Evolutionary conservation across 2,113 vertebrate species (phyloP).

Genomic region (Daboia siamensis): DNA sequence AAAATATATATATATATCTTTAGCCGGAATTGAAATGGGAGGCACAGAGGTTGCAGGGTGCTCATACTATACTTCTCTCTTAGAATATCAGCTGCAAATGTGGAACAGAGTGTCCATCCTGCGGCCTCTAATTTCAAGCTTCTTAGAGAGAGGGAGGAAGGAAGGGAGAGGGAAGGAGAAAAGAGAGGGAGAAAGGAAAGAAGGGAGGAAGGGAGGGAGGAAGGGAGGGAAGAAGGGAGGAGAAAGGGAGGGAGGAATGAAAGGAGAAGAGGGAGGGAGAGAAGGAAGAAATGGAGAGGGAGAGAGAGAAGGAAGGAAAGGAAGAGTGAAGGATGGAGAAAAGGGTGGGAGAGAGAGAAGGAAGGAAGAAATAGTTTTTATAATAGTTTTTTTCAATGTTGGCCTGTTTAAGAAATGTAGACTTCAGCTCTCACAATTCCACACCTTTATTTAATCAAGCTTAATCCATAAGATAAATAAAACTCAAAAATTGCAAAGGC

Average conservation of each 20-base stretch:
- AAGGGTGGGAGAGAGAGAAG: no score
- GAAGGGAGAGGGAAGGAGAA: fast-evolving
- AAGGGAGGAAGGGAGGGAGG: fast-evolving
- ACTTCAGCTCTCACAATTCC: no score
- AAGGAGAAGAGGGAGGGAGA: fast-evolving
- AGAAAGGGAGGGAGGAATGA: fast-evolving
- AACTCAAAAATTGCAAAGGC: neutral
- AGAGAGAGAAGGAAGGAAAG: neutral
- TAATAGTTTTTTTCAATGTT: neutral
- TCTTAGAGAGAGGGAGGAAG: neutral
- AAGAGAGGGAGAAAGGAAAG: no score
- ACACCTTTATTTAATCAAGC: neutral
- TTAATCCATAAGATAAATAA: neutral
- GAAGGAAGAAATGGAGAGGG: no score
- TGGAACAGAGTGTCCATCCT: neutral
- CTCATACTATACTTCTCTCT: neutral
- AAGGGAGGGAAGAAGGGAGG: fast-evolving
- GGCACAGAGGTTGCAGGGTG: neutral
- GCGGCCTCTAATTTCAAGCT: neutral
- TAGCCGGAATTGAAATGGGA: neutral
- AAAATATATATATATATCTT: neutral
- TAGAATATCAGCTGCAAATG: neutral
- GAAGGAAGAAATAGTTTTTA: neutral
- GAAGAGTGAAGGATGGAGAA: no score
- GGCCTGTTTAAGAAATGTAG: no score